Percentiles rank a stretch among this genome's conserved stretches.
Evolutionary conservation across 1,140 invertebrate genomes (phyloP).

Genomic region (Galendromus occidentalis): DNA sequence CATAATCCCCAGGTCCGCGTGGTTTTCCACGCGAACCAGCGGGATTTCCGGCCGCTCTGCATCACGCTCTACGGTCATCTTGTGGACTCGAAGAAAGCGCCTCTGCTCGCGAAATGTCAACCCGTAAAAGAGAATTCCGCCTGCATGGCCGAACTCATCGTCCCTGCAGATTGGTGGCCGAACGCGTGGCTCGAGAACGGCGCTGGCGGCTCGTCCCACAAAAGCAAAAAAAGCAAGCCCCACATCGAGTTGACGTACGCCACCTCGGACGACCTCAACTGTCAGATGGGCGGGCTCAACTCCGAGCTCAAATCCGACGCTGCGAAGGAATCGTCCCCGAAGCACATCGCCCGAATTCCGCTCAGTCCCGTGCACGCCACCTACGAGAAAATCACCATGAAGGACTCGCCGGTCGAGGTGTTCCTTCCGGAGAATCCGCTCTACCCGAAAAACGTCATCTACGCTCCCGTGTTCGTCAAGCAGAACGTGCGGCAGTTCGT

Average conservation of each 20-base stretch:
- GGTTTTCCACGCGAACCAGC: slow-evolving; percentile 52
- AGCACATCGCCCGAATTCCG: neutral
- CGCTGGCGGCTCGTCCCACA: slow-evolving; percentile 33
- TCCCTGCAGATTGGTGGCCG: slow-evolving; percentile 73
- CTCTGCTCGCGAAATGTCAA: slow-evolving; percentile 56
- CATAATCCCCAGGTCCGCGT: slow-evolving; percentile 67
- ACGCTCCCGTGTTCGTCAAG: neutral
- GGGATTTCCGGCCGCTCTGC: slow-evolving; percentile 26
- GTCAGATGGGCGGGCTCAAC: slow-evolving; percentile 18
- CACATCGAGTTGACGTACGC: slow-evolving; percentile 57
- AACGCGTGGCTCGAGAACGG: slow-evolving; percentile 24
- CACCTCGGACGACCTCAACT: slow-evolving; percentile 23
- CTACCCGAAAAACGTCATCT: slow-evolving; percentile 3
- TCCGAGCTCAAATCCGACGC: slow-evolving; percentile 14
- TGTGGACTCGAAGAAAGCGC: slow-evolving; percentile 25
- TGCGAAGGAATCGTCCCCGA: neutral
- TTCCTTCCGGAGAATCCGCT: neutral
- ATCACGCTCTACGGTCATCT: slow-evolving; percentile 44
- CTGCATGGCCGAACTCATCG: slow-evolving; percentile 52
- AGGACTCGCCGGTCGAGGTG: slow-evolving; percentile 3
- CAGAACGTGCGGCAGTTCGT: slow-evolving; percentile 6
- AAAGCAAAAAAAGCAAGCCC: slow-evolving; percentile 46
- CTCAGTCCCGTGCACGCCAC: slow-evolving; percentile 3
- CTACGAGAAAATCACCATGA: slow-evolving; percentile 8
- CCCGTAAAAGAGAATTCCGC: slow-evolving; percentile 70